Evolutionary conservation across 2,797 vertebrate genomes (phyloP), one percentile per base, ranked within the genome.

Genomic region (Threskiornis aethiopicus): DNA sequence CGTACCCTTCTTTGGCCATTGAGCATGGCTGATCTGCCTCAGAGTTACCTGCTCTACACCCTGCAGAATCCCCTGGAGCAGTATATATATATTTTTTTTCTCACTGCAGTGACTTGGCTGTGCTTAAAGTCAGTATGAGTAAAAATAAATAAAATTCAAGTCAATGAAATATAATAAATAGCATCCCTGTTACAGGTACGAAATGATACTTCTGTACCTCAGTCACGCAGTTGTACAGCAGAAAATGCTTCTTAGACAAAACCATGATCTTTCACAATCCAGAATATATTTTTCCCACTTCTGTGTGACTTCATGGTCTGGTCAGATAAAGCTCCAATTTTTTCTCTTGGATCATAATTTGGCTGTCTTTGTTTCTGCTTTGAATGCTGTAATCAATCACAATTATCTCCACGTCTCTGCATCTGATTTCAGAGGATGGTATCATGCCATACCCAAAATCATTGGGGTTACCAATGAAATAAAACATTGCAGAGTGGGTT

Each of bases 301-400:
- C 54, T 81, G 11, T 83, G 49, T 76, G 62, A 81, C 69, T 84
- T 86, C 9, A 26, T 49, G 22, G 24, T 89, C n/a, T 85, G 72
- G 31, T 44, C n/a, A 57, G 44, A 80, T 71, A 96, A 92, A 46
- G 29, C 55, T 71, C 46, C 25, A 5, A 3, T 31, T 84, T 89
- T 91, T 71, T 59, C 24, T 88, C 29, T 62, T 72, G 42, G 55
- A 70, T 64, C 25, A 8, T 76, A 67, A 78, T 78, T 93, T 91
- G 33, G 55, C 31, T 76, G 46, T 77, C 67, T 96, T 93, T 96
- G 65, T 87, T 94, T 46, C 65, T 90, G 33, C 47, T 88, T 87
- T 87, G 80, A 92, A 42, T 90, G 70, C 66, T 84, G 20, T 93
- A 94, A 93, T 97, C 90, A 92, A 35, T 96, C 81, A 77, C 35